phyloP scores from a whole-genome alignment of 2,888 invertebrate species.

The Microctonus aethiopoides region DNA sequence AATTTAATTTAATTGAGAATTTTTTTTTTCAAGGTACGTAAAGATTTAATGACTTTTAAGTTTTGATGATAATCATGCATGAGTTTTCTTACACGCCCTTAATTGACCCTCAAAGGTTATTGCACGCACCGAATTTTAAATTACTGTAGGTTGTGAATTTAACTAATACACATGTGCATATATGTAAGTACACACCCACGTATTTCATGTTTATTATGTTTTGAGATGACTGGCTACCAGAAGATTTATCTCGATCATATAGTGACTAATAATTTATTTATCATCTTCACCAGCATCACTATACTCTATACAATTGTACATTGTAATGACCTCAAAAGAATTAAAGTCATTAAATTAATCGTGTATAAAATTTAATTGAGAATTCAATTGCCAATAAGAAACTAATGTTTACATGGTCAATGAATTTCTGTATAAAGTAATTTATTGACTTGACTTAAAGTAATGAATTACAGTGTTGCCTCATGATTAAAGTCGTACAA shows the following conservation, averaged over 20 bases:
- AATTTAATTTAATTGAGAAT: no score
- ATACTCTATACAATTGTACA: no score
- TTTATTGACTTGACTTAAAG: background rate
- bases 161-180: no score
- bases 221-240: background rate
- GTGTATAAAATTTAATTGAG: background rate
- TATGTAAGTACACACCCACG: slow-evolving; percentile 14
- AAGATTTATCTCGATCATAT: slow-evolving; percentile 12
- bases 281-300: background rate
- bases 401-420: background rate
- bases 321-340: background rate
- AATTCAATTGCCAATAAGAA: background rate
- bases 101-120: slow-evolving; percentile 19
- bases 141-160: slow-evolving; percentile 22
- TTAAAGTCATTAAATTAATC: background rate
- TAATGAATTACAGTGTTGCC: background rate
- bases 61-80: no score
- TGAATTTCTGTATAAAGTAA: background rate
- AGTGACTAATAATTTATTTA: background rate
- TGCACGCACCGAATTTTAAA: slow-evolving; percentile 31
- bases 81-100: background rate
- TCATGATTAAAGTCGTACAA: background rate
- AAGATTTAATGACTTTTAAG: no score
- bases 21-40: no score
- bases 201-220: slow-evolving; percentile 15